A percentile compares a stretch with the other conserved stretches of the same genome.
Evolutionary conservation across 2,888 invertebrate species (phyloP).

Genomic region (Neoaliturus tenellus): DNA sequence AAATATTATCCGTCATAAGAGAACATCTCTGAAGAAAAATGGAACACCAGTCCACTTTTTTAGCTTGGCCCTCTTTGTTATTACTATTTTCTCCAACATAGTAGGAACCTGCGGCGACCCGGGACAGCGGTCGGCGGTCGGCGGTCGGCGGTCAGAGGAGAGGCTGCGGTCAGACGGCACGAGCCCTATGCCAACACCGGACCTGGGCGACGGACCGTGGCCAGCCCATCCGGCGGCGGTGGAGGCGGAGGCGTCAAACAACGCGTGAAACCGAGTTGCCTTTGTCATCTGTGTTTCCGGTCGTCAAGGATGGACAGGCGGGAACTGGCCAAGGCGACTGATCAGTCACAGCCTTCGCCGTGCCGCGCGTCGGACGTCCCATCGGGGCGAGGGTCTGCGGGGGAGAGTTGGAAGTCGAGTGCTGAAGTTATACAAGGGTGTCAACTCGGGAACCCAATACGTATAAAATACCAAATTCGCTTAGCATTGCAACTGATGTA

Average conservation of each 20-base stretch:
- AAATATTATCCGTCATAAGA: no score
- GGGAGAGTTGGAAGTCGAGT: not conserved
- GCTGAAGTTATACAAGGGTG: not conserved
- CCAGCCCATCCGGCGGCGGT: conserved; percentile 25
- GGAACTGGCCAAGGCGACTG: conserved; percentile 46
- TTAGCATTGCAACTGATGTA: not conserved
- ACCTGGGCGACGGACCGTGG: conserved; percentile 24
- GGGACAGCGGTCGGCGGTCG: no score
- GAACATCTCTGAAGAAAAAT: no score
- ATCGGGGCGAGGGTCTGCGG: not conserved
- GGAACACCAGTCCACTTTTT: no score
- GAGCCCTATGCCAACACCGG: conserved; percentile 47
- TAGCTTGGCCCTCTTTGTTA: no score
- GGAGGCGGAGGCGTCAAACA: conserved; percentile 19
- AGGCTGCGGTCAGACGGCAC: conserved; percentile 35
- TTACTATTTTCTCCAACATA: no score
- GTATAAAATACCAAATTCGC: no score
- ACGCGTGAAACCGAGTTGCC: conserved; percentile 57
- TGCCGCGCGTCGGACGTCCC: not conserved
- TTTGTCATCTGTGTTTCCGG: conserved; percentile 58
- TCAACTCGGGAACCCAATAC: not conserved
- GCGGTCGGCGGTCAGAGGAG: not conserved
- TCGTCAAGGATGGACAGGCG: conserved; percentile 57
- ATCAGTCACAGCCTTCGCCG: conserved; percentile 46
- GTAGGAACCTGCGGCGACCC: no score